Percentiles rank a stretch among this genome's conserved stretches.
Conservation (phyloP, 1,140 invertebrate genomes). For the Danaus plexippus region DNA sequence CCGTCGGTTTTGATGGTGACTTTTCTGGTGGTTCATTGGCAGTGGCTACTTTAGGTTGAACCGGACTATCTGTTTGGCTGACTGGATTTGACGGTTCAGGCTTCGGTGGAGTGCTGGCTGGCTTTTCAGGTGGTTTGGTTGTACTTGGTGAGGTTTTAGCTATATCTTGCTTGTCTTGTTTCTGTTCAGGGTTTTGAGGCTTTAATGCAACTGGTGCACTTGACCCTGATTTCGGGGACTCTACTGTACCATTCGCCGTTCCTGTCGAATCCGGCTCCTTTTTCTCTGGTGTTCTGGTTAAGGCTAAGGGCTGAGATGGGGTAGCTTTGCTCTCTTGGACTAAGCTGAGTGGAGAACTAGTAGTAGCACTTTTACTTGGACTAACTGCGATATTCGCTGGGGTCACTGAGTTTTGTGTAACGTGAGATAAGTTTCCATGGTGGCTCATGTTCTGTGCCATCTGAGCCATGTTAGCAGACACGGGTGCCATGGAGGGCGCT, state of each 20-base stretch:
- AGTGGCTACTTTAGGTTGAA: slow-evolving; percentile 56
- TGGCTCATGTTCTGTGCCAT: slow-evolving; percentile 69
- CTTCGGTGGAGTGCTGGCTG: slow-evolving; percentile 48
- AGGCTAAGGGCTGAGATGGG: slow-evolving; percentile 47
- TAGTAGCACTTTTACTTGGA: slow-evolving; percentile 47
- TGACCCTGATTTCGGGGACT: slow-evolving; percentile 48
- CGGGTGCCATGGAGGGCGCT: slow-evolving; percentile 56
- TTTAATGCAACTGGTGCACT: slow-evolving; percentile 46
- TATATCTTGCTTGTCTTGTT: slow-evolving; percentile 62
- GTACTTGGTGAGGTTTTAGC: slow-evolving; percentile 64
- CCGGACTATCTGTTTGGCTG: slow-evolving; percentile 35
- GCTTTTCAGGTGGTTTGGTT: slow-evolving; percentile 60
- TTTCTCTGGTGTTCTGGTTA: slow-evolving; percentile 62
- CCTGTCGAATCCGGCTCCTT: slow-evolving; percentile 54
- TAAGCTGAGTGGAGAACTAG: slow-evolving; percentile 54
- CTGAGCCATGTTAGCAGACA: slow-evolving; percentile 62
- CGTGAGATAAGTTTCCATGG: slow-evolving; percentile 62
- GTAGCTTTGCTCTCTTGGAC: slow-evolving; percentile 51
- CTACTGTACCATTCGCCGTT: slow-evolving; percentile 59
- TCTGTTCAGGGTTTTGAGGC: slow-evolving; percentile 52
- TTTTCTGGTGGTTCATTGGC: slow-evolving; percentile 58
- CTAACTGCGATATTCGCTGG: slow-evolving; percentile 37
- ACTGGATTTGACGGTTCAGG: slow-evolving; percentile 34
- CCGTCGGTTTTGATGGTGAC: slow-evolving; percentile 49
- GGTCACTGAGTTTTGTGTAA: slow-evolving; percentile 44